These are phyloP conservation scores for Trichosurus vulpecula DNA, from an alignment of 2,797 vertebrate genomes.

Conservation along the genomic window DNA sequence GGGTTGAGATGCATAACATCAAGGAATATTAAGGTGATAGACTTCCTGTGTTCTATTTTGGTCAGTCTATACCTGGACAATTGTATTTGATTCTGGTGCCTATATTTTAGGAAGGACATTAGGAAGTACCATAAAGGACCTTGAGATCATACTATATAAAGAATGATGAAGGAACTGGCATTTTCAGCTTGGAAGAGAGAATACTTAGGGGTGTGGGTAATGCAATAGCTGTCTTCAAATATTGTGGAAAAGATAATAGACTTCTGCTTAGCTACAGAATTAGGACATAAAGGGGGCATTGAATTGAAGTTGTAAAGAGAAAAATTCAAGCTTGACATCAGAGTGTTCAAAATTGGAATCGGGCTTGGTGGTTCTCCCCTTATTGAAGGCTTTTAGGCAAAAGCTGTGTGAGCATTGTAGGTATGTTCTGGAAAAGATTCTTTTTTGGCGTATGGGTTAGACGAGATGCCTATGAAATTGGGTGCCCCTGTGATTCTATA, in stretches of 20 bases:
- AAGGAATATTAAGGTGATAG: too few relatives aligned
- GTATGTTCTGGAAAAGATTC: background rate
- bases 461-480: background rate
- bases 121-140: too few relatives aligned
- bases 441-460: background rate
- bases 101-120: too few relatives aligned
- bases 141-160: too few relatives aligned
- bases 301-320: background rate
- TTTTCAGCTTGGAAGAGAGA: background rate
- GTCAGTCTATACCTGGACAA: too few relatives aligned
- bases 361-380: background rate
- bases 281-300: background rate
- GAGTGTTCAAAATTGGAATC: background rate
- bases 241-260: background rate
- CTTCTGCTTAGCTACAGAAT: background rate
- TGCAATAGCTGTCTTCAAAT: background rate
- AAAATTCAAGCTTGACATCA: background rate
- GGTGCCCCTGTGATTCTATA: background rate
- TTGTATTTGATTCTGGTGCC: too few relatives aligned
- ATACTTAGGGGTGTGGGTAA: background rate
- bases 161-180: background rate
- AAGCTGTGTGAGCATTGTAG: background rate
- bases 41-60: too few relatives aligned
- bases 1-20: too few relatives aligned
- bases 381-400: background rate